A percentile compares a stretch with the other conserved stretches of the same genome.
phyloP scores from a whole-genome alignment of 1,140 invertebrate genomes.

The Calephelis nemesis region DNA sequence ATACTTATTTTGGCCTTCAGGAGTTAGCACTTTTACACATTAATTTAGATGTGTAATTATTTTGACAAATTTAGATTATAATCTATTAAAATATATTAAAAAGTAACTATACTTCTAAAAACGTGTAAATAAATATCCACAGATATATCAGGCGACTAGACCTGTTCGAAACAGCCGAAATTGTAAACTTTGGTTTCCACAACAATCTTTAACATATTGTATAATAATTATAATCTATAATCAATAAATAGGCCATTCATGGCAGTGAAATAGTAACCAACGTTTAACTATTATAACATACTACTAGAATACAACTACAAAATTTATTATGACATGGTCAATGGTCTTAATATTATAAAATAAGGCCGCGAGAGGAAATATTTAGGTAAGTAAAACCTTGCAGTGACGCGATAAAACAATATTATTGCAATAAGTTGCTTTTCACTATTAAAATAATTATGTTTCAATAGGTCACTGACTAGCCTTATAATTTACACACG shows the following conservation, averaged over 20 bases:
- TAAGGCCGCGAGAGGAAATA: no score
- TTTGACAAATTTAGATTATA: neutral
- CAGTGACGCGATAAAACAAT: no score
- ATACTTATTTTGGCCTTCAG: no score
- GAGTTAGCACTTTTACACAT: no score
- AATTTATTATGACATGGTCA: neutral
- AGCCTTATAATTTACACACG: no score
- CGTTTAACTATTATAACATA: slow-evolving; percentile 22
- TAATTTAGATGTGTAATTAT: no score
- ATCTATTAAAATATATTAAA: slow-evolving; percentile 18
- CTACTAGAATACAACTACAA: slow-evolving; percentile 5
- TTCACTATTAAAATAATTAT: no score
- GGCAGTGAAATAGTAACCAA: slow-evolving; percentile 47
- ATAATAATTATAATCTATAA: slow-evolving; percentile 40
- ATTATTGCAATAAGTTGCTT: no score
- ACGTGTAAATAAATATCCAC: slow-evolving; percentile 38
- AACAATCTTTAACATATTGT: slow-evolving; percentile 36
- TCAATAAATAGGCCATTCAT: slow-evolving; percentile 59
- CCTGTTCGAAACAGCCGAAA: slow-evolving; percentile 53
- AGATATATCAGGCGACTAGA: slow-evolving; percentile 57
- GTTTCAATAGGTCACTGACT: no score
- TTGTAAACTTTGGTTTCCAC: slow-evolving; percentile 46
- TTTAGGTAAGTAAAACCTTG: no score
- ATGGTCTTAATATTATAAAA: no score
- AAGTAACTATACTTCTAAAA: slow-evolving; percentile 21